Conservation (phyloP, 2,888 invertebrate species). For the Pachymerium ferrugineum region DNA sequence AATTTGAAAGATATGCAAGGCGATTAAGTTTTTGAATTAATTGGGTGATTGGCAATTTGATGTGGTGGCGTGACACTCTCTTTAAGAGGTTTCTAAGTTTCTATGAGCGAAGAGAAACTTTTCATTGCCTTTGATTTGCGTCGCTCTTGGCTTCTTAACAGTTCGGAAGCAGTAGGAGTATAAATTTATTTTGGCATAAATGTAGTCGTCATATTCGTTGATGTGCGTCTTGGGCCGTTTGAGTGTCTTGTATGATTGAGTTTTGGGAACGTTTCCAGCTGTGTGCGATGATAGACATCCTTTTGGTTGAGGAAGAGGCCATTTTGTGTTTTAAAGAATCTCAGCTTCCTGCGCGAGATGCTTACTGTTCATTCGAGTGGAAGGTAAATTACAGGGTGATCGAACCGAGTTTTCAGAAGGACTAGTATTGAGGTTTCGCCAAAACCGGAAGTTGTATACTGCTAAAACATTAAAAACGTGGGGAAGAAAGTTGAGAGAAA, state of each 20-base stretch:
- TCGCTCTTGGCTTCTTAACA: neutral
- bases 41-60: no score
- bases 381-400: constrained; percentile 15
- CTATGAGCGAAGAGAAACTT: no score
- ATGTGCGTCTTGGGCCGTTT: constrained; percentile 9
- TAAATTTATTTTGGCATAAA: constrained; percentile 19
- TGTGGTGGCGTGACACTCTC: no score
- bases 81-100: no score
- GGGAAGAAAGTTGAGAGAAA: neutral
- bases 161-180: neutral
- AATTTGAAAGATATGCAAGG: neutral
- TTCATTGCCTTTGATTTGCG: no score
- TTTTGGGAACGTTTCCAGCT: constrained; percentile 20
- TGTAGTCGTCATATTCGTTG: neutral
- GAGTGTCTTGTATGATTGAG: constrained; percentile 15
- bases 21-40: no score
- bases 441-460: neutral
- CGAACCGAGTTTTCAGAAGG: neutral
- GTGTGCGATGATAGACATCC: constrained; percentile 8
- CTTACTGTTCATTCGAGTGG: neutral
- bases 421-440: neutral
- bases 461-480: neutral
- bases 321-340: constrained; percentile 27
- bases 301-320: constrained; percentile 7
- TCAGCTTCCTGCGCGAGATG: neutral